Conservation (phyloP, 2,888 invertebrate species). For the Lasius platythorax region DNA sequence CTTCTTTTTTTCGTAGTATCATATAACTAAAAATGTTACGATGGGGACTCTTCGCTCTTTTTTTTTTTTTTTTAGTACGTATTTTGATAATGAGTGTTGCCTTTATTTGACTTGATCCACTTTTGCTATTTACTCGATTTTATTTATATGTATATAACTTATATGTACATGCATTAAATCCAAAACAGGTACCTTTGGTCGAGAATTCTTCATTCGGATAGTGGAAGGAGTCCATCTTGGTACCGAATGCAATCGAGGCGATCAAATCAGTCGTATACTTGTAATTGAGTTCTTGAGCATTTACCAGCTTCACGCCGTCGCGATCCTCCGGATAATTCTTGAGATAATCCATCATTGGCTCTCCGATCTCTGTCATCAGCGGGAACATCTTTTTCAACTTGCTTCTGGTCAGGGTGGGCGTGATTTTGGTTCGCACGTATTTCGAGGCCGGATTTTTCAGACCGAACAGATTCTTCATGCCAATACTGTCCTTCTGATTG, state of each 20-base stretch:
- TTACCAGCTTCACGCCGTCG: slow-evolving; percentile 70
- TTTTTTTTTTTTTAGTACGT: too few relatives aligned
- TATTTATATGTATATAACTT: neutral
- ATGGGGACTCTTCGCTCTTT: too few relatives aligned
- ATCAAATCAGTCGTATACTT: slow-evolving; percentile 82
- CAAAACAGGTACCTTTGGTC: slow-evolving; percentile 69
- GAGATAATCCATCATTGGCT: slow-evolving; percentile 79
- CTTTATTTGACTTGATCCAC: neutral
- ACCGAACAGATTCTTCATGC: slow-evolving; percentile 85
- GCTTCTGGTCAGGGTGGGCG: slow-evolving; percentile 87
- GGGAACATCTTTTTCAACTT: slow-evolving; percentile 87
- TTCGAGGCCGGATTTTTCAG: slow-evolving; percentile 87
- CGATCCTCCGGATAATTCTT: slow-evolving; percentile 56
- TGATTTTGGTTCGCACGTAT: slow-evolving; percentile 86
- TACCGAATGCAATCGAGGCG: slow-evolving; percentile 78
- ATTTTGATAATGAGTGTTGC: neutral
- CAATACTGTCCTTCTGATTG: slow-evolving; percentile 84
- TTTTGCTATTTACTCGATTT: neutral
- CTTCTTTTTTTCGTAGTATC: too few relatives aligned
- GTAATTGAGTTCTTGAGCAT: slow-evolving; percentile 80
- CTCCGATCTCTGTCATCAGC: slow-evolving; percentile 84
- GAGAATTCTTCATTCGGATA: slow-evolving; percentile 78
- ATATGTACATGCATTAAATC: neutral
- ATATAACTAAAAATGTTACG: too few relatives aligned
- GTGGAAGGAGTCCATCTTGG: slow-evolving; percentile 79